phyloP scores from a whole-genome alignment of 2,113 vertebrate genomes.

The Columba janthina region DNA sequence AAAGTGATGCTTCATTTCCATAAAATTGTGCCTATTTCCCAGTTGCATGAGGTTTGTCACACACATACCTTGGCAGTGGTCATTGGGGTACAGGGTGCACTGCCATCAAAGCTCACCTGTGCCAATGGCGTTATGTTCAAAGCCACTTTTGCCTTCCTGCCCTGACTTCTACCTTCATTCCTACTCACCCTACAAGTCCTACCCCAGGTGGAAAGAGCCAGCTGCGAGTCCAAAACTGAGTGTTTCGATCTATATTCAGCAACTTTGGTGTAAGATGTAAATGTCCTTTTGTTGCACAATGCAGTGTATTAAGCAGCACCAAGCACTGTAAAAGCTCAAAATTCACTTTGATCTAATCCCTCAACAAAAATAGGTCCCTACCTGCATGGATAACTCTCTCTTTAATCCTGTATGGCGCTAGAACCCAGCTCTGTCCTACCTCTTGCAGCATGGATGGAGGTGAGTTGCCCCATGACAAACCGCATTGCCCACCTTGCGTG shows the following conservation, averaged over 20 bases:
- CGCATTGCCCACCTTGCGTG: no score
- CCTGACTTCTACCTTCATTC: neutral
- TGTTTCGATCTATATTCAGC: neutral
- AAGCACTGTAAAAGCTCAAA: neutral
- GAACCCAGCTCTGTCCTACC: rapidly evolving
- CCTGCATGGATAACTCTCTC: rapidly evolving
- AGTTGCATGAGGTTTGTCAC: neutral
- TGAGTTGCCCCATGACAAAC: neutral
- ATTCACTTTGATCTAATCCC: neutral
- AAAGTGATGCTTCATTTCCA: neutral
- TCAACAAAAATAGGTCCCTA: neutral
- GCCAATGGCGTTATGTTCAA: rapidly evolving
- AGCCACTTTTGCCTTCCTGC: neutral
- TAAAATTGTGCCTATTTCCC: neutral
- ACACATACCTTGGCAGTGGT: rapidly evolving
- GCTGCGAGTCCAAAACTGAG: rapidly evolving
- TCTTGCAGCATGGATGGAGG: neutral
- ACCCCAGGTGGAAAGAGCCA: no score
- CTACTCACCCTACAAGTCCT: rapidly evolving
- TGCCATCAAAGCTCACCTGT: rapidly evolving
- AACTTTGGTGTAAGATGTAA: neutral
- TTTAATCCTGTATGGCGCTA: rapidly evolving
- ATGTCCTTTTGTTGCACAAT: neutral
- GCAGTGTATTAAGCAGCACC: rapidly evolving
- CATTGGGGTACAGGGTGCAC: rapidly evolving